phyloP scores from a whole-genome alignment of 2,113 vertebrate genomes.

The Planiliza haematocheilus region DNA sequence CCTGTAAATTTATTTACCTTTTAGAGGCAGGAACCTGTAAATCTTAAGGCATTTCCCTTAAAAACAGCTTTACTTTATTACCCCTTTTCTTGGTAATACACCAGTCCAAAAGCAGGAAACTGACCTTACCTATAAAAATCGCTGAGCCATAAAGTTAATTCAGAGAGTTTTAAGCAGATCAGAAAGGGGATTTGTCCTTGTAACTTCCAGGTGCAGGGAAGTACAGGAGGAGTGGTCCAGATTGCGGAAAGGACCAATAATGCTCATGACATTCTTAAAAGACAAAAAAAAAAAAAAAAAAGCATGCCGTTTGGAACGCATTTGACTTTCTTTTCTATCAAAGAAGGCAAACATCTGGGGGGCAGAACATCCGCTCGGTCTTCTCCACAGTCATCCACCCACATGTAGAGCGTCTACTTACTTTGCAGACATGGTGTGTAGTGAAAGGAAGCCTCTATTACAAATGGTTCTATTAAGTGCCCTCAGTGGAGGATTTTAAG shows the following conservation, averaged over 20 bases:
- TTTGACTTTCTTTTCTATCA: constrained; percentile 52
- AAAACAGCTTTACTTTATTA: too few relatives aligned
- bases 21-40: too few relatives aligned
- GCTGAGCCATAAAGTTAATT: not conserved
- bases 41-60: too few relatives aligned
- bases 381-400: constrained; percentile 55
- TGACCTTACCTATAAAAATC: not conserved
- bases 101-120: not conserved
- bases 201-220: constrained; percentile 2
- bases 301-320: constrained; percentile 17
- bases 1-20: not conserved
- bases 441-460: constrained; percentile 76
- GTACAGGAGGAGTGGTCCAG: not conserved
- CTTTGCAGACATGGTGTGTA: constrained; percentile 46
- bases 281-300: constrained; percentile 13
- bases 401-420: constrained; percentile 59
- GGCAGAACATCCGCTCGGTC: constrained; percentile 57
- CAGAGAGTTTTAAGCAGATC: not conserved
- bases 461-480: constrained; percentile 81
- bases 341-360: constrained; percentile 53
- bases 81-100: too few relatives aligned
- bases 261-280: constrained; percentile 27
- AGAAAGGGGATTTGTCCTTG: not conserved
- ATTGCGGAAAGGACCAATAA: constrained; percentile 16
- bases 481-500: constrained; percentile 75